Evolutionary conservation across 2,113 vertebrate species (phyloP), one percentile per base, ranked within the genome.

Genomic region (Merops nubicus): DNA sequence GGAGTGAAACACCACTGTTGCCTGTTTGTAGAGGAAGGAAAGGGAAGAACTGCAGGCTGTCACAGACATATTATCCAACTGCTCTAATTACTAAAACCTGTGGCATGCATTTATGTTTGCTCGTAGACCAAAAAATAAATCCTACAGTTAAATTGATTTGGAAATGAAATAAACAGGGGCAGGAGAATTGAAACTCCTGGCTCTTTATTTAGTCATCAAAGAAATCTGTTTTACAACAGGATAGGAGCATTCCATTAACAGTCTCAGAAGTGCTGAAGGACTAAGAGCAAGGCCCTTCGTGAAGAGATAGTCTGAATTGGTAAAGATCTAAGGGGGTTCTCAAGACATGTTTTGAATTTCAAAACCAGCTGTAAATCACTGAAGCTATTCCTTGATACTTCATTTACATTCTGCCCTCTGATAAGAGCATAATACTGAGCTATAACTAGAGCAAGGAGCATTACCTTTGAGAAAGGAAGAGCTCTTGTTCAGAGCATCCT

Each of bases 131-230:
- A 91, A 88, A 94, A 54, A 47, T 5, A 89, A 84, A 63, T 70
- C 25, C 50, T 69, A 54, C 64, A 26, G 48, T 42, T 80, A 78
- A 53, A 91, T 69, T 91, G 76, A 70, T 64, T 57, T 38, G 59
- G 56, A 95, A 93, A 93, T 45, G 36, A 86, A 89, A 84, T 77
- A 93, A 92, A 54, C 22, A 67, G 28, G 60, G 20, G 21, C 28
- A 67, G 40, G 57, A 82, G 73, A 93, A 81, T 59, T 68, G 34
- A 86, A 91, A 84, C 26, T 89, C 76, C 42, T 67, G 42, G 38
- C 12, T 92, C 16, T 91, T 93, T 92, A 80, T 91, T 88, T 87
- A 95, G 79, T 42, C 72, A 81, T 92, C 79, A 96, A 92, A 96
- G 60, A 77, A 86, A 92, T 77, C 73, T 93, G 42, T 92, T 95